Conservation (phyloP, 2,888 invertebrate genomes). For the Formica aserva region DNA sequence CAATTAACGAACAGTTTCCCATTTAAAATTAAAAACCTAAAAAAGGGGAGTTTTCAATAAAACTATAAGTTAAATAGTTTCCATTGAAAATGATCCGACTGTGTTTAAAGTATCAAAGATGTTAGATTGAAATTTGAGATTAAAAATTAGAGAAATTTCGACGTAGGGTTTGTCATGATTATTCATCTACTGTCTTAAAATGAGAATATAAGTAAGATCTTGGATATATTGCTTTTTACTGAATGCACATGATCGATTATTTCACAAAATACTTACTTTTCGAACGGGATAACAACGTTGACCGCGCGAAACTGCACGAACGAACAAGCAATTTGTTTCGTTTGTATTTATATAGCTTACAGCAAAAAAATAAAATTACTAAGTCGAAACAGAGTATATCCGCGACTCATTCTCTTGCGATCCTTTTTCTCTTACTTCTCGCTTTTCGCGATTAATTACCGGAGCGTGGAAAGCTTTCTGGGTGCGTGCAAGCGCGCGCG, state of each 20-base stretch:
- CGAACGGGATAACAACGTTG: background rate
- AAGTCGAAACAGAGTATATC: slow-evolving; percentile 34
- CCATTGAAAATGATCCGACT: too few species aligned
- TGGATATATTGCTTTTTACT: background rate
- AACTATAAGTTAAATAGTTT: background rate
- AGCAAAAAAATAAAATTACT: background rate
- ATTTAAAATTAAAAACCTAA: background rate
- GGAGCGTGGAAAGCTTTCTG: slow-evolving; percentile 46
- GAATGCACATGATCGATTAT: background rate
- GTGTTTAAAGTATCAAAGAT: too few species aligned
- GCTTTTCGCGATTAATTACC: slow-evolving; percentile 69
- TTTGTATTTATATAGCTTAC: background rate
- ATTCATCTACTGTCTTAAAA: slow-evolving; percentile 12
- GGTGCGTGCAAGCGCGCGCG: slow-evolving; percentile 58
- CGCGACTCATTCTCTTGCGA: background rate
- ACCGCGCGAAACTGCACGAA: background rate
- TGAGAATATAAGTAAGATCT: background rate
- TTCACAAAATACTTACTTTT: background rate
- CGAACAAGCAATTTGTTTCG: background rate
- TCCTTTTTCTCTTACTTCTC: slow-evolving; percentile 4
- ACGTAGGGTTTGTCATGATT: background rate
- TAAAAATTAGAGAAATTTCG: background rate
- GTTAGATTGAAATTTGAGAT: background rate
- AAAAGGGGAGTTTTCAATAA: background rate
- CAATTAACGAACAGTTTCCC: background rate